These are phyloP conservation scores for Drosophila nigromelanica DNA, from an alignment of 1,140 invertebrate genomes.

Conservation along the genomic window DNA sequence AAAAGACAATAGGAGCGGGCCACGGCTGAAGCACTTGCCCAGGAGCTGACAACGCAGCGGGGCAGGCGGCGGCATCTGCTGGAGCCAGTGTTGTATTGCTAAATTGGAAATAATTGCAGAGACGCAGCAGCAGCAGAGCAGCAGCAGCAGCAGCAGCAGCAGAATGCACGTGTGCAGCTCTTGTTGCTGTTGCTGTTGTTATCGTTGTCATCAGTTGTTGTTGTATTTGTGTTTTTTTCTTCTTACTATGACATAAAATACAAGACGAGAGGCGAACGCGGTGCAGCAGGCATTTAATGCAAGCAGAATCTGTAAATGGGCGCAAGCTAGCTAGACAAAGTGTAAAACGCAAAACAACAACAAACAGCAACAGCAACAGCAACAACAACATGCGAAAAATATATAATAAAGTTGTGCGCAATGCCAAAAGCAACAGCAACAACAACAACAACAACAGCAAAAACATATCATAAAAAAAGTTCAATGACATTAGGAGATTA, in stretches of 20 bases:
- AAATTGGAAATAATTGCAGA: slow-evolving; percentile 81
- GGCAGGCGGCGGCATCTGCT: slow-evolving; percentile 29
- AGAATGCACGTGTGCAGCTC: slow-evolving; percentile 76
- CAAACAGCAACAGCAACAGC: slow-evolving; percentile 43
- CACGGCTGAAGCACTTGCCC: slow-evolving; percentile 21
- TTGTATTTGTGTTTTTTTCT: slow-evolving; percentile 41
- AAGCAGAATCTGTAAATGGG: slow-evolving; percentile 26
- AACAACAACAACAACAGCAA: slow-evolving; percentile 5
- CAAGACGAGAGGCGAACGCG: slow-evolving; percentile 21
- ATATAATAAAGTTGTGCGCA: slow-evolving; percentile 73
- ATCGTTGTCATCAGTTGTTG: slow-evolving; percentile 72
- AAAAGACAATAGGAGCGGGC: slow-evolving; percentile 74
- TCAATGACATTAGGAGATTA: slow-evolving; percentile 78
- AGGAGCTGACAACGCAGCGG: slow-evolving; percentile 13
- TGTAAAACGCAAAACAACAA: slow-evolving; percentile 4
- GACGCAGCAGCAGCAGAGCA: slow-evolving; percentile 39
- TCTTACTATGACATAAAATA: slow-evolving; percentile 71
- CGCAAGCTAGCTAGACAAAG: slow-evolving; percentile 2
- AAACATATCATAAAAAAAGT: slow-evolving; percentile 43
- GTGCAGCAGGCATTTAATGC: slow-evolving; percentile 23
- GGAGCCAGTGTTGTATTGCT: slow-evolving; percentile 68
- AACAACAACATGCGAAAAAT: slow-evolving; percentile 45
- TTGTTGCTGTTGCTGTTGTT: slow-evolving; percentile 55
- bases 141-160: slow-evolving; percentile 30
- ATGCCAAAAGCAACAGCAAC: slow-evolving; percentile 37